Conservation (phyloP, 2,888 invertebrate species). For the Brachyopa scutellaris region DNA sequence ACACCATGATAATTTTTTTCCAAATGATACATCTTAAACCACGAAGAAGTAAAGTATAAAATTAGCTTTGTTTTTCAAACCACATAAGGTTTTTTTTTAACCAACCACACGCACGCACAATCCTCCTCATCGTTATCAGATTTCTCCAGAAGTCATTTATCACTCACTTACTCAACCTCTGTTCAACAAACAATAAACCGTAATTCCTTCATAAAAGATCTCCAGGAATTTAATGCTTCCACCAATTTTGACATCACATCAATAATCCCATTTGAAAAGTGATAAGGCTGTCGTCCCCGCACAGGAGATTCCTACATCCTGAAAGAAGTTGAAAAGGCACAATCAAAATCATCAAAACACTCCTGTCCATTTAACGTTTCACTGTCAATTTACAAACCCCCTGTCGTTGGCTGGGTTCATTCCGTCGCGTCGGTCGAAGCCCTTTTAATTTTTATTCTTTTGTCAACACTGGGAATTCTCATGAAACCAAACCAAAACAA, state of each 20-base stretch:
- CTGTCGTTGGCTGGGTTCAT: not conserved
- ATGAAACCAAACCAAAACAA: constrained; percentile 37
- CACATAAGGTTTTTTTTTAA: too few species aligned
- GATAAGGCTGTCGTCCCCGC: constrained; percentile 43
- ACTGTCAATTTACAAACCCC: constrained; percentile 8
- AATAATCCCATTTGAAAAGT: constrained; percentile 47
- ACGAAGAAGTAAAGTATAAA: too few species aligned
- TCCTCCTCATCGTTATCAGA: constrained; percentile 3
- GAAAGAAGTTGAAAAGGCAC: not conserved
- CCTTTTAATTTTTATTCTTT: constrained; percentile 16
- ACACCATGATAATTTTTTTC: too few species aligned
- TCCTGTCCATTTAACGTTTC: constrained; percentile 43
- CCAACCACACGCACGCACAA: too few species aligned
- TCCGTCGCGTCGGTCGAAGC: not conserved
- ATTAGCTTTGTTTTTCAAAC: too few species aligned
- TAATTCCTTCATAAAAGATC: constrained; percentile 16
- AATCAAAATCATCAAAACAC: constrained; percentile 4
- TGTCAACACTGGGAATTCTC: constrained; percentile 25
- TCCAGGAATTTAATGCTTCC: constrained; percentile 22
- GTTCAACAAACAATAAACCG: constrained; percentile 1
- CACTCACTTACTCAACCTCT: constrained; percentile 2
- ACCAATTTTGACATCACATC: constrained; percentile 48
- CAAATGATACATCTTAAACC: too few species aligned
- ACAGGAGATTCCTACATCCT: constrained; percentile 53
- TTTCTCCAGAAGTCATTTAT: constrained; percentile 42